Evolutionary conservation across 2,113 vertebrate species (phyloP), one percentile per base, ranked within the genome.

Genomic region (Halichoeres trimaculatus): DNA sequence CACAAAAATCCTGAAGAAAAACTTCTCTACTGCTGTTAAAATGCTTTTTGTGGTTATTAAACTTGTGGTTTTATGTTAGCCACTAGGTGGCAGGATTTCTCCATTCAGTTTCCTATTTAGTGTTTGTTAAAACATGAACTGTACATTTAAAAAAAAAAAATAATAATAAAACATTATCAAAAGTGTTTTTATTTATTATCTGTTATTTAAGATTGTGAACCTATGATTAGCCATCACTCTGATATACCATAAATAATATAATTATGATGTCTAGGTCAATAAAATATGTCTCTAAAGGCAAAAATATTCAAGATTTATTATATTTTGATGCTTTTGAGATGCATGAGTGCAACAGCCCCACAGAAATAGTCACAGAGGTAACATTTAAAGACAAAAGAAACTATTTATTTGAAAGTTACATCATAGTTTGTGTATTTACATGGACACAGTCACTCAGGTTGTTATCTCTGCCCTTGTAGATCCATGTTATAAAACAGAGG

Each of bases 81-180:
- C 91, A 90, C 87, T 69, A 88, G 91, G 69, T 66, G 86, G 79
- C 87, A 89, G 84, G 0, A 38, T 70, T 68, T 62, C 60, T 20
- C n/a, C n/a, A n/a, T n/a, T 60, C 58, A 53, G 0, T 34, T n/a
- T 74, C 1, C 40, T 1, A 2, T 26, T 9, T 45, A 8, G 8
- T 40, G 10, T 52, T 11, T 13, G 1, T 1, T 35, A 7, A 30
- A 30, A 30, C 30, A 30, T 30, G 30, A 30, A 30, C 30, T 30
- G 30, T 30, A 6, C 30, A 4, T 30, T 30, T 4, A 6, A 30
- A 30, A 30, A n/a, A n/a, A n/a, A n/a, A n/a, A n/a, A n/a, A n/a
- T n/a, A n/a, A 30, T 30, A 30, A 30, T 30, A 4, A 6, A 30
- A 30, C 30, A 30, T 30, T 6, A 30, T 30, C 3, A 30, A 30